Conservation (phyloP, 2,888 invertebrate genomes). For the Calliopum simillimum region DNA sequence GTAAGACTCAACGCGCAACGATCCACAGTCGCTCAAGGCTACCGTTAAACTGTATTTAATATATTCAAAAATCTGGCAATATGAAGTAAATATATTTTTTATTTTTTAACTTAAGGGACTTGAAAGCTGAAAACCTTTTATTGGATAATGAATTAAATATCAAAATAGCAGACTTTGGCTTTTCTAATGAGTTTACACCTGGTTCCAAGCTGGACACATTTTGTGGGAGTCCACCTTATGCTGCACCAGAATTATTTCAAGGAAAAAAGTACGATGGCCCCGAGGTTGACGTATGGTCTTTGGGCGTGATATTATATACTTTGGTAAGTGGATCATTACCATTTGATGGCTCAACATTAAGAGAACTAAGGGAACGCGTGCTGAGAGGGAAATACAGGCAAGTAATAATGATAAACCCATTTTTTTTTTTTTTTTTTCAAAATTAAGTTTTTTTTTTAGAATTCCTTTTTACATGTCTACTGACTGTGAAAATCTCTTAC, state of each 20-base stretch:
- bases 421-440: no score
- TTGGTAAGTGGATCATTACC: constrained; percentile 99
- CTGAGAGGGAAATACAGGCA: constrained; percentile 84
- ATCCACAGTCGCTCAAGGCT: no score
- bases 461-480: constrained; percentile 99
- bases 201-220: constrained; percentile 99
- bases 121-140: constrained; percentile 98
- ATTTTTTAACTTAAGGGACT: constrained; percentile 67
- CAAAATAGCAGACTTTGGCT: constrained; percentile 99
- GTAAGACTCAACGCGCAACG: no score
- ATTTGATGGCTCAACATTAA: constrained; percentile 98
- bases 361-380: constrained; percentile 96
- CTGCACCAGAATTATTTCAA: constrained; percentile 99
- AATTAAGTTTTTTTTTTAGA: constrained; percentile 67
- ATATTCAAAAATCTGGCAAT: no score
- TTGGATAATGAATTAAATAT: constrained; percentile 99
- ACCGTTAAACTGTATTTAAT: no score
- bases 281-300: constrained; percentile 97
- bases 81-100: no score
- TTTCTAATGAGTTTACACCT: constrained; percentile 98
- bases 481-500: constrained; percentile 99
- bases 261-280: constrained; percentile 99
- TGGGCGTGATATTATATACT: constrained; percentile 99
- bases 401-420: no score
- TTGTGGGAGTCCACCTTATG: constrained; percentile 99